phyloP scores from a whole-genome alignment of 2,888 invertebrate species.

The Amiota minor region DNA sequence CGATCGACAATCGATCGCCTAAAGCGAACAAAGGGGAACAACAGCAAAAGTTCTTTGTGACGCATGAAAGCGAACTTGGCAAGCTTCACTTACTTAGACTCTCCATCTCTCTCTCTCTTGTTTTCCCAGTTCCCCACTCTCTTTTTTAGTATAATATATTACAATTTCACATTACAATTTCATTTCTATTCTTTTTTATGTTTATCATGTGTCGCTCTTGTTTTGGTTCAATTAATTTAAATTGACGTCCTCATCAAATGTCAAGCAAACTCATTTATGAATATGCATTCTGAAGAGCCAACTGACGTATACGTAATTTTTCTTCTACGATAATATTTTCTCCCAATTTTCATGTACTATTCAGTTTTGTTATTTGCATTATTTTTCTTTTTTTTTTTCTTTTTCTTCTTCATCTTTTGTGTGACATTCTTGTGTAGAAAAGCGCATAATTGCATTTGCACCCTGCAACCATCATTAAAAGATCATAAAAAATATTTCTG shows the following conservation, averaged over 20 bases:
- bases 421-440: constrained; percentile 24
- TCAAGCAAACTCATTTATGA: constrained; percentile 62
- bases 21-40: no score
- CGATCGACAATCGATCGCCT: no score
- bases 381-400: neutral
- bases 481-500: no score
- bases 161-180: no score
- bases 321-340: constrained; percentile 44
- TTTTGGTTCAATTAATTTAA: constrained; percentile 60
- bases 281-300: constrained; percentile 48
- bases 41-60: constrained; percentile 30
- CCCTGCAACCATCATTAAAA: no score
- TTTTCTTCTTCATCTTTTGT: neutral
- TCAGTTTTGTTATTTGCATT: constrained; percentile 28
- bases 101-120: neutral
- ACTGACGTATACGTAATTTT: constrained; percentile 50
- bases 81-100: constrained; percentile 32
- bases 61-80: constrained; percentile 44
- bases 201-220: no score
- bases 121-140: no score
- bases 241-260: constrained; percentile 56
- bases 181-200: no score
- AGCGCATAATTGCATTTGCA: neutral
- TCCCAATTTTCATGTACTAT: constrained; percentile 42
- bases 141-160: no score